Base-by-base conservation (phyloP, 2,113 vertebrate species). In the Triplophysa rosa region DNA sequence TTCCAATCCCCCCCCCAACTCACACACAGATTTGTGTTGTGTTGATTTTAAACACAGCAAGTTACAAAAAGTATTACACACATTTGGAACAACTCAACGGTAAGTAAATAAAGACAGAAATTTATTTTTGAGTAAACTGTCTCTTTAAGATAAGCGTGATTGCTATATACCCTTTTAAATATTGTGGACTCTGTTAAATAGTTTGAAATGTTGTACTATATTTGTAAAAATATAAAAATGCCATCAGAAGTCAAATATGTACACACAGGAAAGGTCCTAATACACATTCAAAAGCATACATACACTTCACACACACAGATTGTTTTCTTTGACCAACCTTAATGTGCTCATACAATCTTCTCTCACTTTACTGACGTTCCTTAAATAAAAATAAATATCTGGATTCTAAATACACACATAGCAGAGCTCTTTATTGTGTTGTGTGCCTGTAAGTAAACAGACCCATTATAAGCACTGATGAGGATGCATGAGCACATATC, bases 381-480 rank as follows among this genome's bases (percentile, higher is more conserved):
- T 47, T 26, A 26, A 77, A 49, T 70, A 58, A 63, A 26, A 77
- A 49, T 70, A 58, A 63, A 14, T 40, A 54, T 56, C 12, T 2
- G 11, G 1, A 64, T 72, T 70, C 58, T 17, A 14, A 77, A 37
- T 37, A 58, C 7, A 13, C 29, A 64, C 17, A 61, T 59, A 21
- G 59, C 16, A 42, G 45, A 19, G 23, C 65, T 33, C 2, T 80
- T 47, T 67, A 45, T 40, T 77, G 56, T 23, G 12, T 8, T 54
- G 37, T 14, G 37, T 16, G 58, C 70, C 54, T 73, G 54, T 73
- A 73, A 73, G 70, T 42, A 73, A 73, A 73, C 54, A 73, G 13
- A 42, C 29, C 16, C 12, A 72, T 59, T 40, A 54, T 59, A n/a
- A 72, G 37, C 13, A 73, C 33, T 42, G 33, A 23, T 12, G 69